Conservation (phyloP, 1,140 invertebrate genomes). For the Telenomus remus region DNA sequence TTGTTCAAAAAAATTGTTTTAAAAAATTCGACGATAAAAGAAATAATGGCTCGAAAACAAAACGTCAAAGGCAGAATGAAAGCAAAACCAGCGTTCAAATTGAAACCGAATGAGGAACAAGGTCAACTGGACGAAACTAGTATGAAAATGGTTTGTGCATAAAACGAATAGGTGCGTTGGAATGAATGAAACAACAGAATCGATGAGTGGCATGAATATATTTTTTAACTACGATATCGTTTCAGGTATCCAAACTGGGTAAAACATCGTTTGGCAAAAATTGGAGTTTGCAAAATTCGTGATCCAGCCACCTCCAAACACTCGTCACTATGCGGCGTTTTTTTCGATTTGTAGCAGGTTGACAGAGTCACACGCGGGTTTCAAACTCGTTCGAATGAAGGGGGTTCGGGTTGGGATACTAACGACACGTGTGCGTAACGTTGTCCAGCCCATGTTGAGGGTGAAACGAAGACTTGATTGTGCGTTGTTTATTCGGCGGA, state of each 20-base stretch:
- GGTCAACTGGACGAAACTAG: constrained; percentile 9
- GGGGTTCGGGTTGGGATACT: constrained; percentile 58
- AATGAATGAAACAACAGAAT: constrained; percentile 31
- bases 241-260: too few relatives aligned
- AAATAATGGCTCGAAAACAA: too few relatives aligned
- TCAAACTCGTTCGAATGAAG: not conserved
- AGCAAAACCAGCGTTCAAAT: not conserved
- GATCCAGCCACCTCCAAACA: not conserved
- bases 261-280: too few relatives aligned
- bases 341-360: too few relatives aligned
- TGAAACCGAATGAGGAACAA: not conserved
- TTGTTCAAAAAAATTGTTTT: too few relatives aligned
- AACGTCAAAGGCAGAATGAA: too few relatives aligned
- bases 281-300: too few relatives aligned
- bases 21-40: too few relatives aligned
- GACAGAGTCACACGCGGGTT: too few relatives aligned
- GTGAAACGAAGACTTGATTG: constrained; percentile 17
- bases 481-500: constrained; percentile 29
- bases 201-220: too few relatives aligned
- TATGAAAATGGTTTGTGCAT: constrained; percentile 22
- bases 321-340: not conserved
- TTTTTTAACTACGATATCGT: too few relatives aligned
- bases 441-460: constrained; percentile 73
- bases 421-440: constrained; percentile 71
- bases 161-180: constrained; percentile 12